Conservation (phyloP, 1,140 invertebrate species). For the Andricus grossulariae region DNA sequence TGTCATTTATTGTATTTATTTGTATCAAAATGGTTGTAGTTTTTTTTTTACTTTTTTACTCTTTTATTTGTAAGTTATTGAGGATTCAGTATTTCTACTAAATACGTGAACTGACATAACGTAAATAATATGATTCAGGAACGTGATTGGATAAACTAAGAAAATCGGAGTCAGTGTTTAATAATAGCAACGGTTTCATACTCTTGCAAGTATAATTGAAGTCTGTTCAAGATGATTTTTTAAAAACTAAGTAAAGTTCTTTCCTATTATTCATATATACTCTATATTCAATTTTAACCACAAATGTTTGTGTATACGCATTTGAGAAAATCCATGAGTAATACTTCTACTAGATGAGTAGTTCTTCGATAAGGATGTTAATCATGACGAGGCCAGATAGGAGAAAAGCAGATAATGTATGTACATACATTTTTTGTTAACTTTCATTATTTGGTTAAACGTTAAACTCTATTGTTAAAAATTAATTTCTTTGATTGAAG, state of each 20-base stretch:
- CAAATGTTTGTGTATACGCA: background rate
- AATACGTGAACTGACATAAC: background rate
- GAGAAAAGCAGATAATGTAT: too few species aligned
- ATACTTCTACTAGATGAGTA: background rate
- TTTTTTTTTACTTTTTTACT: too few species aligned
- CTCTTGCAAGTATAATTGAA: constrained; percentile 37
- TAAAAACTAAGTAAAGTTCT: too few species aligned
- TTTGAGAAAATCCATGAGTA: too few species aligned
- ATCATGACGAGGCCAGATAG: too few species aligned
- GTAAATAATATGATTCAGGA: constrained; percentile 17
- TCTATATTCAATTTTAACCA: constrained; percentile 34
- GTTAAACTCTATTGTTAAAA: too few species aligned
- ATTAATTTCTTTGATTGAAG: too few species aligned
- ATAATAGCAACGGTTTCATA: constrained; percentile 59
- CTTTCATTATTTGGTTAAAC: too few species aligned
- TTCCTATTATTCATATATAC: background rate
- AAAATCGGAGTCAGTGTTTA: constrained; percentile 62
- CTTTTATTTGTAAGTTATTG: background rate
- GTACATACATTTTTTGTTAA: too few species aligned
- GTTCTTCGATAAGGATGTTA: too few species aligned
- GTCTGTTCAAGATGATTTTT: background rate
- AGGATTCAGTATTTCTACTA: constrained; percentile 22
- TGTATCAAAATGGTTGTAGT: too few species aligned
- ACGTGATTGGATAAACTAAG: constrained; percentile 51
- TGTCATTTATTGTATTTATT: too few species aligned